A percentile compares a stretch with the other conserved stretches of the same genome.
Conservation (phyloP, 2,888 invertebrate genomes). For the Deilephila elpenor region DNA sequence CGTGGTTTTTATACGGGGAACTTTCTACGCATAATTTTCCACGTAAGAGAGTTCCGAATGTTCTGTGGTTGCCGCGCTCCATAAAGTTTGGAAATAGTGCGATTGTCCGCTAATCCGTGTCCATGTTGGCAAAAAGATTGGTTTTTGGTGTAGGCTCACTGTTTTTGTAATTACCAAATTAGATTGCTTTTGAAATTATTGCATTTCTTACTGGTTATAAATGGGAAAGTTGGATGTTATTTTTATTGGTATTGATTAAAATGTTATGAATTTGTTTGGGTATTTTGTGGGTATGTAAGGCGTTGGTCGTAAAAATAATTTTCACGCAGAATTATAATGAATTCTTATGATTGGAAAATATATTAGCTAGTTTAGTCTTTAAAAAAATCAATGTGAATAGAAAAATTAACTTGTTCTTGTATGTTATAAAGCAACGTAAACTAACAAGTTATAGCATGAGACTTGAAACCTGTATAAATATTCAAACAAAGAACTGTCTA, state of each 20-base stretch:
- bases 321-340: too few species aligned
- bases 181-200: not conserved
- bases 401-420: too few species aligned
- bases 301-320: too few species aligned
- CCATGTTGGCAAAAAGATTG: not conserved
- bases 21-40: constrained; percentile 21
- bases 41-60: constrained; percentile 13
- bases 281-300: too few species aligned
- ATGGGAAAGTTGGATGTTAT: not conserved
- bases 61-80: not conserved
- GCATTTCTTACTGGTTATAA: not conserved
- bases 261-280: too few species aligned
- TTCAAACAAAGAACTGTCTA: too few species aligned
- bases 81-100: constrained; percentile 18
- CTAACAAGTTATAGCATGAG: too few species aligned
- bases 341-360: too few species aligned
- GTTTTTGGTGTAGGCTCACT: not conserved
- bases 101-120: not conserved
- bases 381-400: too few species aligned
- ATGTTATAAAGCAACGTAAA: too few species aligned
- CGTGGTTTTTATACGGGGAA: constrained; percentile 7
- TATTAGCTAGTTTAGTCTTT: too few species aligned
- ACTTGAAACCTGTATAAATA: too few species aligned
- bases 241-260: not conserved
- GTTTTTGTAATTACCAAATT: not conserved